Evolutionary conservation across 2,113 vertebrate species (phyloP), one percentile per base, ranked within the genome.

Genomic region (Takifugu bimaculatus): DNA sequence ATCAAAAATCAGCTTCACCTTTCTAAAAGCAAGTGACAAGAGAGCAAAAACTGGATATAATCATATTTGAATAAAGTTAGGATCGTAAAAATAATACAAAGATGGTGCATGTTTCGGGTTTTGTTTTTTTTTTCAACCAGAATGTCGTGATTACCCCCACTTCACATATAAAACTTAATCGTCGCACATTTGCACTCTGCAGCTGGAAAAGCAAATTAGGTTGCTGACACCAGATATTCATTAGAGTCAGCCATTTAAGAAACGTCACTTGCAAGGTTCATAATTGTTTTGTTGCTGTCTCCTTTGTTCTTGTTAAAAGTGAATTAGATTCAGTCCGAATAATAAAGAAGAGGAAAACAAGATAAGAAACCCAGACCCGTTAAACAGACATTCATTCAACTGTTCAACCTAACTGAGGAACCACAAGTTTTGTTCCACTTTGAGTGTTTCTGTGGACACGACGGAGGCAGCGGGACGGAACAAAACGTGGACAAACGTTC

Each of bases 281-380:
- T 65, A 69, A 81, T 81, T 82, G 71, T 79, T 85, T 84, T 73
- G 68, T 62, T 63, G 64, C 50, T 56, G 59, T 79, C 78, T 49
- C 32, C 32, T 32, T 32, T 35, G 32, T 35, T 35, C 32, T 35
- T 20, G 20, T 20, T 20, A 20, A 20, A 20, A 20, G 20, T 20
- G 20, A 20, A 20, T 20, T 20, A 20, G 20, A 20, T 20, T 35
- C 9, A 7, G 32, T 35, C 1, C 32, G 5, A 35, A 35, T 35
- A 6, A 6, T 35, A 64, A 48, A 49, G 50, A 55, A 82, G 65
- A 79, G 44, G 68, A 81, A 64, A 20, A 20, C 20, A 20, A 20
- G 20, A 67, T 67, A 58, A 69, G 49, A 64, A 56, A 75, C 53
- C 44, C 61, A 67, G 57, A 65, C 68, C 65, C 63, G 72, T 83